Base-by-base conservation (phyloP, 2,888 invertebrate species). In the Bruchidius siliquastri region DNA sequence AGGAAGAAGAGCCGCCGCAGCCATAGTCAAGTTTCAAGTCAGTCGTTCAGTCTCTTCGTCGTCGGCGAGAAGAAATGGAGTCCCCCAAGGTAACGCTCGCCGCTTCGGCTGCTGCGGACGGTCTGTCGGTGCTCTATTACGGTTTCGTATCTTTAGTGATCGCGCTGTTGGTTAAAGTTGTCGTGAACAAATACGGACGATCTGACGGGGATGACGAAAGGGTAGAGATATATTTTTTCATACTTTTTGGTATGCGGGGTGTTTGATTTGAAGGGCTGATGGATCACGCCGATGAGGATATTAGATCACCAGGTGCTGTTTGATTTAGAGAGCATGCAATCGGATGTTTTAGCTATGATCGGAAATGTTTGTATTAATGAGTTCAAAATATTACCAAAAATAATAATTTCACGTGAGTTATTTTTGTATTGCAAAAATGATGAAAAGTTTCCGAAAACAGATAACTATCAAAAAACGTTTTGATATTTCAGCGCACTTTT, bases 81-180 rank as follows among this genome's bases (percentile, higher is more conserved):
- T 8, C 49, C 49, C 49, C 49, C 49, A 49, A 86, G 86, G 85
- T 85, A 85, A 85, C 85, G 81, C 79, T 83, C 78, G 80, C 67
- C 26, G 26, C 26, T 26, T 26, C 26, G 2, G 26, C 13, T 49
- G 21, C 30, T 20, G 68, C 78, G 79, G 81, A 79, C 81, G 83
- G 82, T 81, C 81, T 83, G 77, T 80, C 82, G 77, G 79, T 81
- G 81, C 79, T 83, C 81, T 83, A 84, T 82, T 83, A 81, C 80
- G 82, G 81, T 80, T 81, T 82, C 79, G 83, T 83, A 79, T 82
- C 84, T 76, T 80, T 84, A 80, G 81, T 83, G 81, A 79, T 84
- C 79, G 86, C 85, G 79, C 79, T 84, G 82, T 81, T 83, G 80
- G 82, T 85, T 78, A 85, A 84, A 83, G 81, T 82, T 81, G 77